Evolutionary conservation across 1,140 invertebrate genomes (phyloP), one percentile per base, ranked within the genome.

Genomic region (Aradophagus sp.): DNA sequence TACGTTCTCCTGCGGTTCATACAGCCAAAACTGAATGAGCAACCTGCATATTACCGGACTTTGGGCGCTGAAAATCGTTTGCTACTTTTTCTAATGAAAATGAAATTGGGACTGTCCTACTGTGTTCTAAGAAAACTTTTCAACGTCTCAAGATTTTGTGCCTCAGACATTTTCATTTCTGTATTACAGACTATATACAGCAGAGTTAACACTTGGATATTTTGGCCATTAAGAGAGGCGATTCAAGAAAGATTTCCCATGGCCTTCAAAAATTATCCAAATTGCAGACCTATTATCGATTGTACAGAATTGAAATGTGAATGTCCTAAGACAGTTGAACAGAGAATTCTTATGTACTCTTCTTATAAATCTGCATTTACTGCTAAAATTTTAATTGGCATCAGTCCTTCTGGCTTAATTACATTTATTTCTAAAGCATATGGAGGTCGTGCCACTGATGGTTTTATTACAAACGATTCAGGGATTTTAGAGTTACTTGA

Each of bases 371-470:
- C 19, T 23, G 17, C 41, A 6, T 73, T 66, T 36, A 74, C 52
- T 5, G 23, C 34, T 0, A 56, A 59, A 39, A 47, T 27, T 59
- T 48, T 75, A 10, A 42, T 72, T 7, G 69, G 10, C 5, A 68
- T 71, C 29, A 73, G 35, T 42, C 71, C 68, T 23, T 50, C 34
- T 7, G 76, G 52, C 45, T 48, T 71, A 8, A 67, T 78, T 19
- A 62, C 53, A 14, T 75, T 73, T 38, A n/a, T 78, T 19, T 76
- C 72, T 1, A 75, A 71, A 31, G 66, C 67, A 7, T 78, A 69
- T 47, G 73, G 74, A 31, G 72, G 66, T 29, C 11, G 72, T 47
- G 15, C 69, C 17, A 72, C 41, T 6, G 76, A 78, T 65, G 34
- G 53, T 35, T 63, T 34, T 29, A 72, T 78, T 19, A 56, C 50